These are phyloP conservation scores for Drosophila merina DNA, from an alignment of 2,888 invertebrate species.

Conservation along the genomic window DNA sequence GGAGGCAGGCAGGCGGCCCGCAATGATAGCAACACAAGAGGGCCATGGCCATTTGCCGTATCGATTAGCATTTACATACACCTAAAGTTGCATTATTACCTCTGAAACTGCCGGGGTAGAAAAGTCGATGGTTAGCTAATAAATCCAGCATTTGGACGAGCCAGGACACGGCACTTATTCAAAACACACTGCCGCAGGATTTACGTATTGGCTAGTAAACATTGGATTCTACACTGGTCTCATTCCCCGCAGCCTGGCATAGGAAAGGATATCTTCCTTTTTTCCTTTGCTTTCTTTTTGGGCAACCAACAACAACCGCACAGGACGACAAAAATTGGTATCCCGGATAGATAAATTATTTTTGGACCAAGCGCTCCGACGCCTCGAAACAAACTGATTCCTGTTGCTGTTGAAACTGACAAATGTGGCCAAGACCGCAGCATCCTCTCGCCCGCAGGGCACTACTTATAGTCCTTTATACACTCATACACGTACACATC, in stretches of 20 bases:
- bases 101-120: constrained; percentile 9
- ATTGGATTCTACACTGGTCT: constrained; percentile 1
- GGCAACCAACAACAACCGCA: constrained; percentile 1
- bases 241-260: constrained; percentile 1
- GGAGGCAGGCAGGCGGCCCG: constrained; percentile 10
- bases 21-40: constrained; percentile 17
- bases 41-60: constrained; percentile 24
- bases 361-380: constrained; percentile 45
- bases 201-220: constrained; percentile 23
- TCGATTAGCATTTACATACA: constrained; percentile 34
- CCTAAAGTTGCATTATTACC: constrained; percentile 24
- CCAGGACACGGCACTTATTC: constrained; percentile 7
- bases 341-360: constrained; percentile 9
- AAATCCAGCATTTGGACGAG: constrained; percentile 31
- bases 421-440: constrained; percentile 18
- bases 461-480: constrained; percentile 2
- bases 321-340: constrained; percentile 2
- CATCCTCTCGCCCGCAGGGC: constrained; percentile 44
- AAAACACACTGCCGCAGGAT: constrained; percentile 10
- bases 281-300: neutral
- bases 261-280: constrained; percentile 3
- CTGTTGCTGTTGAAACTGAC: constrained; percentile 62
- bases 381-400: constrained; percentile 66
- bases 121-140: constrained; percentile 24
- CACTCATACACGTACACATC: neutral